phyloP scores from a whole-genome alignment of 1,140 invertebrate genomes.

The Pseudomyrmex pallidus region DNA sequence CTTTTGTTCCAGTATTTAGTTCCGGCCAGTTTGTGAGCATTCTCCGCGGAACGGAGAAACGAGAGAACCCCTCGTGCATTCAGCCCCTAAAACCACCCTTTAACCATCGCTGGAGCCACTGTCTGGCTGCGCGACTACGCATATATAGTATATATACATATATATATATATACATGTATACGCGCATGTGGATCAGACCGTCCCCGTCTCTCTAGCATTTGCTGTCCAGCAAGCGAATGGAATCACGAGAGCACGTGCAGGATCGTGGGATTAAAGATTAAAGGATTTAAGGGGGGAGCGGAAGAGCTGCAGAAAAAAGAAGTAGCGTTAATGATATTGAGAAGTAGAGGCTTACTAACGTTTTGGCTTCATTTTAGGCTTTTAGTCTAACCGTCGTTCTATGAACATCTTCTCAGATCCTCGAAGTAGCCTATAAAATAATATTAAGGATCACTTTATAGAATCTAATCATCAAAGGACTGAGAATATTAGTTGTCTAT shows the following conservation, averaged over 20 bases:
- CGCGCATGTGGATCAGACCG: slow-evolving; percentile 11
- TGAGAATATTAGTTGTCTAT: background rate
- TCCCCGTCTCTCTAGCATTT: background rate
- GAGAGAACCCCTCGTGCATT: slow-evolving; percentile 69
- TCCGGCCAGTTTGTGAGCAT: slow-evolving; percentile 75
- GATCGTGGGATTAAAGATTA: slow-evolving; percentile 69
- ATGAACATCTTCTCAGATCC: background rate
- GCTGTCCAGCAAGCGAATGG: slow-evolving; percentile 47
- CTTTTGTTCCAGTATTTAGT: slow-evolving; percentile 74
- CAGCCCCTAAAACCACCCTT: slow-evolving; percentile 72
- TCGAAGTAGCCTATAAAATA: slow-evolving; percentile 1
- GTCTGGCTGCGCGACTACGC: slow-evolving; percentile 49
- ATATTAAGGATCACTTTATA: background rate
- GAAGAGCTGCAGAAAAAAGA: slow-evolving; percentile 45
- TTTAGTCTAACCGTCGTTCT: slow-evolving; percentile 7
- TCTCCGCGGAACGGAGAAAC: slow-evolving; percentile 63
- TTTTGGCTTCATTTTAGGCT: slow-evolving; percentile 45
- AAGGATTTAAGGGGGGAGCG: slow-evolving; percentile 59
- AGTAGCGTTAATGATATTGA: slow-evolving; percentile 53
- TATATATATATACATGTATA: background rate
- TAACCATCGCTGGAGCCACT: slow-evolving; percentile 61
- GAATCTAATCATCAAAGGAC: background rate
- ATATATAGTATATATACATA: background rate
- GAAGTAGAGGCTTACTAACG: slow-evolving; percentile 50
- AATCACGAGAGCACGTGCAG: slow-evolving; percentile 62